Base-by-base conservation (phyloP, 2,888 invertebrate species). In the Lithosia quadra region DNA sequence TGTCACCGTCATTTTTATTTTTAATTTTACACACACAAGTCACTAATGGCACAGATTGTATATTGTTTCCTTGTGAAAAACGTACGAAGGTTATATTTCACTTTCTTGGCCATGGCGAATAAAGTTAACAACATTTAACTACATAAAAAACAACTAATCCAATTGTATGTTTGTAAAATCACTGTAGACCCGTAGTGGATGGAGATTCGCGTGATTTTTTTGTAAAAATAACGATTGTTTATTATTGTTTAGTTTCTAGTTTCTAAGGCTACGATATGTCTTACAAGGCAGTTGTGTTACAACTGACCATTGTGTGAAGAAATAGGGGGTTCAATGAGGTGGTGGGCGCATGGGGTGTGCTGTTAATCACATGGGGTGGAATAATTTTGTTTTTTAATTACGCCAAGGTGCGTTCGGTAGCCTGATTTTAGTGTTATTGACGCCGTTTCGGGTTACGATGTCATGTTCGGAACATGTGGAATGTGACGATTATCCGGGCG, bases 371-470 rank as follows among this genome's bases (percentile, higher is more conserved):
- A 81, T 74, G 80, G 89, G 91, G 92, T 90, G 92, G 93, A 92
- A 93, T 93, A 92, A 92, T 92, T 91, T 92, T 91, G 90, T 90
- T 92, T 94, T 93, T 94, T 94, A 93, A 94, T 94, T 93, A 92
- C 86, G 86, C 84, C 84, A 82, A 89, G 77, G 92, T 92, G 93
- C 92, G 92, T 93, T 92, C 78, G 80, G 86, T 82, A 86, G 85
- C 83, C 83, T 81, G 84, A 85, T 72, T 86, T 84, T 84, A 84
- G 81, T 84, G 84, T 88, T 86, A 84, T 88, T 85, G 82, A 84
- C 81, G 83, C 80, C 82, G 83, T 86, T 87, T 65, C 68, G 72
- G 82, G 80, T 81, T 77, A 78, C 75, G 83, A 81, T 87, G 85
- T 88, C 87, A 86, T 84, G 86, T 80, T 85, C 79, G 9, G 67